Evolutionary conservation across 2,888 invertebrate species (phyloP).

Genomic region (Abrostola tripartita): DNA sequence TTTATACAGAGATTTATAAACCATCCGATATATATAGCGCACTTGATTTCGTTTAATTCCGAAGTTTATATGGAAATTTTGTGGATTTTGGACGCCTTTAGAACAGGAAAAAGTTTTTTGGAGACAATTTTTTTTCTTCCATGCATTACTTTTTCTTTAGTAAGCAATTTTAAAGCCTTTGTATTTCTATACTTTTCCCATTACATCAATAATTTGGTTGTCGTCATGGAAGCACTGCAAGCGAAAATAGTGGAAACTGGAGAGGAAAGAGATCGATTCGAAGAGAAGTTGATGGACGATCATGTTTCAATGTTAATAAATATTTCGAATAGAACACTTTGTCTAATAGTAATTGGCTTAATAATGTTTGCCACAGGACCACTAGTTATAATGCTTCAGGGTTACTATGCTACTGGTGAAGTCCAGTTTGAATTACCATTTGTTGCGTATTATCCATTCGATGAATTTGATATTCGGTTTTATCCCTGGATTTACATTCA

Average conservation of each 20-base stretch:
- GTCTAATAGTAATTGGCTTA: slow-evolving; percentile 16
- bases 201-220: slow-evolving; percentile 30
- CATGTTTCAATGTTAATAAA: slow-evolving; percentile 23
- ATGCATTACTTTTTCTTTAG: slow-evolving; percentile 24
- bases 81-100: slow-evolving; percentile 32
- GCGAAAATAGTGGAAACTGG: slow-evolving; percentile 1
- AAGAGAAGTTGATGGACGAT: slow-evolving; percentile 23
- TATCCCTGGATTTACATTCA: slow-evolving; percentile 37
- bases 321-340: slow-evolving; percentile 12
- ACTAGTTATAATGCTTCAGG: slow-evolving; percentile 7
- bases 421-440: slow-evolving; percentile 40
- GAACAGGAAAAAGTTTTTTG: slow-evolving; percentile 29
- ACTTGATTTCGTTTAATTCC: slow-evolving; percentile 23
- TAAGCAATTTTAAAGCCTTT: slow-evolving; percentile 27
- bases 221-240: slow-evolving; percentile 25
- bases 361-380: slow-evolving; percentile 31
- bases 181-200: slow-evolving; percentile 24
- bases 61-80: slow-evolving; percentile 14
- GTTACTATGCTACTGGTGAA: slow-evolving; percentile 25
- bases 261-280: slow-evolving; percentile 15
- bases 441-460: slow-evolving; percentile 37
- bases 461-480: slow-evolving; percentile 28
- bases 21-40: slow-evolving; percentile 15
- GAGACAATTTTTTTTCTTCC: slow-evolving; percentile 41
- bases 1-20: slow-evolving; percentile 10